These are phyloP conservation scores for Dufourea novaeangliae DNA, from an alignment of 1,140 invertebrate genomes.

Conservation along the genomic window DNA sequence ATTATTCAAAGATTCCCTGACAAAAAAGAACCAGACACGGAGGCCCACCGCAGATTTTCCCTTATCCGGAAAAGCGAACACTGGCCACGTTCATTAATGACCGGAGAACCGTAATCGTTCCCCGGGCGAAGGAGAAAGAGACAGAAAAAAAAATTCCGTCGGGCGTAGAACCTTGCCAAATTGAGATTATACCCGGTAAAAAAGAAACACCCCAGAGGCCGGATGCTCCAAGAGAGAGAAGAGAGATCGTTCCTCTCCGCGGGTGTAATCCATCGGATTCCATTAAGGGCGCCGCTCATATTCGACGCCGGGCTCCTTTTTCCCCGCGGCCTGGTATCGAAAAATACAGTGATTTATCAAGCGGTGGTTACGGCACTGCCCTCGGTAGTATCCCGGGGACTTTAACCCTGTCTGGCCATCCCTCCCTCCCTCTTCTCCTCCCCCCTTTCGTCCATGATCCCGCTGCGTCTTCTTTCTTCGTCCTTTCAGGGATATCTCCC, in stretches of 20 bases:
- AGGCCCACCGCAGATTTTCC: background rate
- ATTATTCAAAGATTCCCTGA: background rate
- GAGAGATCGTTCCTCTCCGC: slow-evolving; percentile 49
- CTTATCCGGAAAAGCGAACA: background rate
- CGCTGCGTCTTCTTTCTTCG: slow-evolving; percentile 24
- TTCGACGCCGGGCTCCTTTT: slow-evolving; percentile 42
- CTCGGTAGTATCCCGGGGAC: slow-evolving; percentile 35
- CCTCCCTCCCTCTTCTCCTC: background rate
- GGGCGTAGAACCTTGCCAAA: slow-evolving; percentile 46
- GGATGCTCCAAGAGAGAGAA: slow-evolving; percentile 33
- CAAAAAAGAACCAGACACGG: background rate
- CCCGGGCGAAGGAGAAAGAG: background rate
- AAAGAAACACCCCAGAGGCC: background rate
- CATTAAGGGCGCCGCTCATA: slow-evolving; percentile 54
- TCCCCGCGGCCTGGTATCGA: slow-evolving; percentile 48
- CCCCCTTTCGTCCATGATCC: background rate
- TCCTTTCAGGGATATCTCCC: slow-evolving; percentile 35
- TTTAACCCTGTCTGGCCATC: slow-evolving; percentile 49
- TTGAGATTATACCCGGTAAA: slow-evolving; percentile 48
- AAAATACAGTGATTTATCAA: slow-evolving; percentile 62
- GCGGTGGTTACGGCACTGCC: slow-evolving; percentile 43
- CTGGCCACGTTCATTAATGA: slow-evolving; percentile 10
- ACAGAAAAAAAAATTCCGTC: background rate
- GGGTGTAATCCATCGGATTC: slow-evolving; percentile 62
- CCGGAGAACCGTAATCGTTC: slow-evolving; percentile 5